Evolutionary conservation across 2,113 vertebrate species (phyloP).

Genomic region (Charadrius vociferus): DNA sequence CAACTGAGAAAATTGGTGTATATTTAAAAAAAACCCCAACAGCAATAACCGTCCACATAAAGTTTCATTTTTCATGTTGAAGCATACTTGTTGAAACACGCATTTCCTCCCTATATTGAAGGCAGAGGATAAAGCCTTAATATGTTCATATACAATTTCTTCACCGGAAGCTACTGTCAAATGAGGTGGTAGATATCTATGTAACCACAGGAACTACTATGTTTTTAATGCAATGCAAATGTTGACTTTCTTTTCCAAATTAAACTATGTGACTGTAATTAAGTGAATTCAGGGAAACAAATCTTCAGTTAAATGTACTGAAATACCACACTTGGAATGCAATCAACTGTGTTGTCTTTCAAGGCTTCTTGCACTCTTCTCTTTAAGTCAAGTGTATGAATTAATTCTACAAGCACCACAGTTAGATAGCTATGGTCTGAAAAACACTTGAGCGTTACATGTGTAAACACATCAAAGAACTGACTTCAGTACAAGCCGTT

Average conservation of each 20-base stretch:
- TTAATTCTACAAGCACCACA: conserved; percentile 23
- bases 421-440: conserved; percentile 31
- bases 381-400: conserved; percentile 41
- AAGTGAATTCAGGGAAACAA: conserved; percentile 48
- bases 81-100: conserved; percentile 6
- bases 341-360: conserved; percentile 48
- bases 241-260: conserved; percentile 55
- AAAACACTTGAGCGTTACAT: conserved; percentile 47
- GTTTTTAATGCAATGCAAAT: conserved; percentile 46
- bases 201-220: conserved; percentile 5
- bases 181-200: background rate
- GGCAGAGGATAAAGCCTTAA: background rate
- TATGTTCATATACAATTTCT: background rate
- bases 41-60: background rate
- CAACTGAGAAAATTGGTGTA: background rate
- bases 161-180: conserved; percentile 45
- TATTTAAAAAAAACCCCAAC: background rate
- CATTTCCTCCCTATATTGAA: background rate
- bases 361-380: conserved; percentile 5
- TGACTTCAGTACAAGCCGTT: background rate
- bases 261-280: conserved; percentile 51
- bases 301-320: conserved; percentile 45
- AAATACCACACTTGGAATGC: conserved; percentile 41
- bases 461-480: conserved; percentile 46
- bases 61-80: conserved; percentile 10